phyloP scores from a whole-genome alignment of 1,140 invertebrate species.

The Globodera rostochiensis region DNA sequence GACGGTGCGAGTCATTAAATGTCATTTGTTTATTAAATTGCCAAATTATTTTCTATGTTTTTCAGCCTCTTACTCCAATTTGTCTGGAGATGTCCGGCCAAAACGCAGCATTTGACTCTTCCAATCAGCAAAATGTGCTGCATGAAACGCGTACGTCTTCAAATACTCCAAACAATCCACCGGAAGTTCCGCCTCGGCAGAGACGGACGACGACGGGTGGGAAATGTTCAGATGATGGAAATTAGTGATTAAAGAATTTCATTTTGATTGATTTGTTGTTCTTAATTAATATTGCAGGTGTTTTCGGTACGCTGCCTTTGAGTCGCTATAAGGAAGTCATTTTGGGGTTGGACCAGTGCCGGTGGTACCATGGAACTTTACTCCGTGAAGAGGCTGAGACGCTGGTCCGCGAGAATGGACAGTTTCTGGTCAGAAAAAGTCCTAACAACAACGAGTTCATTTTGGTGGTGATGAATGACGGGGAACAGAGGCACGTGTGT shows the following conservation, averaged over 20 bases:
- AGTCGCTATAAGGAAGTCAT: conserved; percentile 21
- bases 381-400: conserved; percentile 28
- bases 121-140: background rate
- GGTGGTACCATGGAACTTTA: conserved; percentile 38
- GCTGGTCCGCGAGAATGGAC: conserved; percentile 29
- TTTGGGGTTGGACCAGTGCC: conserved; percentile 10
- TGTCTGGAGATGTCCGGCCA: background rate
- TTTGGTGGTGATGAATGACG: conserved; percentile 33
- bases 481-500: conserved; percentile 37
- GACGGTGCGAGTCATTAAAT: conserved; percentile 3
- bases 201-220: background rate
- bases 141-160: background rate
- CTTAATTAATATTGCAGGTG: conserved; percentile 10
- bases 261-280: background rate
- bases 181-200: conserved; percentile 15
- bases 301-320: background rate
- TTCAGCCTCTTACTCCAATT: conserved; percentile 27
- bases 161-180: background rate
- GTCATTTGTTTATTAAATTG: too few relatives aligned
- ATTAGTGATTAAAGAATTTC: conserved; percentile 5
- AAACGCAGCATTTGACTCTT: background rate
- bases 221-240: background rate
- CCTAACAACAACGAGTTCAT: conserved; percentile 43
- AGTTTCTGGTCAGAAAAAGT: conserved; percentile 41
- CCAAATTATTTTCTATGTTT: background rate